Evolutionary conservation across 1,140 invertebrate species (phyloP), one percentile per base, ranked within the genome.

Genomic region (Drosophila equinoxialis): DNA sequence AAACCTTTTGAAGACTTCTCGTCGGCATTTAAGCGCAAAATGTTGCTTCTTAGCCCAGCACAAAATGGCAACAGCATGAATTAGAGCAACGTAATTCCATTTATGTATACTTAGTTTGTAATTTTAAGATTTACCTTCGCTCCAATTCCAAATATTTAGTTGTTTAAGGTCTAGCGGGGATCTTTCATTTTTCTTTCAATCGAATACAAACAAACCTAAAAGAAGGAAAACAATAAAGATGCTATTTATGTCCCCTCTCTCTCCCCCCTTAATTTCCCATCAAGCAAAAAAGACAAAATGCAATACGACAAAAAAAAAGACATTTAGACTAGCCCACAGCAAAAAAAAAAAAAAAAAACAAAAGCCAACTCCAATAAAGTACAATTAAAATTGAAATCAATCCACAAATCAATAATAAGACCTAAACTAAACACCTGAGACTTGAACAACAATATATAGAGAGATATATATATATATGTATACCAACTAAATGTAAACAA

Each of bases 131-230:
- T 68, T 66, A 74, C 79, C 84, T 89, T 89, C 81, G 85, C 84
- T 89, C 81, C 81, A 81, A 89, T 89, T 89, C 84, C 84, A 89
- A 89, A 89, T 84, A 89, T 79, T 75, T 85, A 89, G 84, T 90
- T 79, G 17, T 48, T 30, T 81, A 81, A 89, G 81, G 62, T 59
- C 45, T 30, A 71, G 70, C 20, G 45, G 66, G 60, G 77, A 39
- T 58, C 66, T 77, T 79, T 73, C 67, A 74, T 71, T 75, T 79
- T 79, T 71, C 71, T 83, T 79, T 59, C 68, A 68, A 17, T 51
- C 20, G 45, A 51, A 51, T 51, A 30, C 35, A 11, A 39, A 51
- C 45, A 51, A 45, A 45, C 6, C n/a, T 14, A 51, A 51, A 51
- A 51, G 14, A 20, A 48, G 17, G 45, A 20, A 51, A 23, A 51